Percentiles rank a stretch among this genome's conserved stretches.
Conservation (phyloP, 2,113 vertebrate species). For the Cichladusa arquata region DNA sequence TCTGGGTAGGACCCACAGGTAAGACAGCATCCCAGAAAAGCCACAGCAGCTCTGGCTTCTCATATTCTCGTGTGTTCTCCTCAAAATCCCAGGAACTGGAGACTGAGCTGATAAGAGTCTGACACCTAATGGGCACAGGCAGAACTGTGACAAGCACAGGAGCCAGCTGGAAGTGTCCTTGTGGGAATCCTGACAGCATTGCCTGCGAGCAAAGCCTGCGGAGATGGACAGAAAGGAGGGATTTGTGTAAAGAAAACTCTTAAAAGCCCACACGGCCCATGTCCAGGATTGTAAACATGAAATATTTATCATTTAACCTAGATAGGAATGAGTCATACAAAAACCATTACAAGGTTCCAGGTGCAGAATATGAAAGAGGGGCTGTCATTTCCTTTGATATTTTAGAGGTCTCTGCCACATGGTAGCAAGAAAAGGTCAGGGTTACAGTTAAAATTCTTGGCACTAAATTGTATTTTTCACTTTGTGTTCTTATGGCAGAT, state of each 20-base stretch:
- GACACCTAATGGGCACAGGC: constrained; percentile 61
- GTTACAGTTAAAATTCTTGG: background rate
- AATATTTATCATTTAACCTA: background rate
- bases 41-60: background rate
- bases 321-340: background rate
- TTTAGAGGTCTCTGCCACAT: background rate
- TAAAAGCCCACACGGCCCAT: background rate
- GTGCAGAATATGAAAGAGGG: background rate
- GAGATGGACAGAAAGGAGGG: background rate
- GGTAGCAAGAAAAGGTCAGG: background rate
- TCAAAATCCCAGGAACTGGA: background rate
- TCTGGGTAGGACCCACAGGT: fast-evolving
- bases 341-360: background rate
- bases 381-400: background rate
- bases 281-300: background rate
- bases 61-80: too few relatives aligned
- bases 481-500: background rate
- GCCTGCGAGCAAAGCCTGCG: background rate
- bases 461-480: background rate
- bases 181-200: background rate
- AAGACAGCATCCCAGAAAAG: background rate
- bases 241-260: background rate
- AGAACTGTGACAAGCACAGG: background rate
- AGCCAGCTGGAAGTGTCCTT: background rate
- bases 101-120: background rate